Conservation (phyloP, 2,797 vertebrate genomes). For the Neopelma chrysocephalum region DNA sequence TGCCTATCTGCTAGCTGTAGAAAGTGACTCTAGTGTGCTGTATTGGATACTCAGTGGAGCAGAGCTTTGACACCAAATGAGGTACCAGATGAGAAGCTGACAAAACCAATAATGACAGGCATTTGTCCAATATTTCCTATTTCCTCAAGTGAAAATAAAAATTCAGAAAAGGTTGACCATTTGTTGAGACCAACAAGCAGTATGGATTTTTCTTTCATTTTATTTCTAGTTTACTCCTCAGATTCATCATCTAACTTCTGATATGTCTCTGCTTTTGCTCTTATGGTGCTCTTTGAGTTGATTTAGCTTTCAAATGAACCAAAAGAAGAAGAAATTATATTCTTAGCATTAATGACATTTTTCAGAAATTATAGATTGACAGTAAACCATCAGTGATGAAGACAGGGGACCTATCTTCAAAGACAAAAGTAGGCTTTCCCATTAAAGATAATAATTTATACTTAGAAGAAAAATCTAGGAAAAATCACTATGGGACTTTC, state of each 20-base stretch:
- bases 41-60: not conserved
- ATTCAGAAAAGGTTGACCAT: not conserved
- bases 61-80: not conserved
- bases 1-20: not conserved
- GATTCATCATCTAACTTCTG: not conserved
- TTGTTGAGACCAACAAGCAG: not conserved
- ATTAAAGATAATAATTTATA: not conserved
- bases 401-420: not conserved
- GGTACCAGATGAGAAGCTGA: not conserved
- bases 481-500: not conserved
- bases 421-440: not conserved
- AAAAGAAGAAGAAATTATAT: not conserved
- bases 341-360: not conserved
- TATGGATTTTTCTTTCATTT: not conserved
- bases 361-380: not conserved
- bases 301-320: not conserved
- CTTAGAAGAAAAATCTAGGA: not conserved
- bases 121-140: not conserved
- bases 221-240: not conserved
- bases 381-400: not conserved
- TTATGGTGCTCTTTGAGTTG: not conserved
- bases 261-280: not conserved
- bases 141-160: conserved; percentile 1
- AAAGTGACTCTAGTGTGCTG: not conserved
- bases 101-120: not conserved